Conservation (phyloP, 2,113 vertebrate genomes). For the Todiramphus saurophagus region DNA sequence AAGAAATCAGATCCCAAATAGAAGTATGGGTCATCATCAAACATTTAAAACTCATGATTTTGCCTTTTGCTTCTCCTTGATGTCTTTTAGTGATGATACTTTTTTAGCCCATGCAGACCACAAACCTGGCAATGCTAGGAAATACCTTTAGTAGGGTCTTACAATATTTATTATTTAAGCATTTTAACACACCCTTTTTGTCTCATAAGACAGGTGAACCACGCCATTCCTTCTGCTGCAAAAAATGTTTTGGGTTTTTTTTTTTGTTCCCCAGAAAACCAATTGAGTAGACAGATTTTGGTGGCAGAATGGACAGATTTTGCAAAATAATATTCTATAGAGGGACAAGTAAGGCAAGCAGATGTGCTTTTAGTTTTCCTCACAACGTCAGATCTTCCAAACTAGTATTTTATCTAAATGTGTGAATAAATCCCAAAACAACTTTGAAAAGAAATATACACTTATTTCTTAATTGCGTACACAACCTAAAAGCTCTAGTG, state of each 20-base stretch:
- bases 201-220: background rate
- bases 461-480: background rate
- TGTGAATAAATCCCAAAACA: background rate
- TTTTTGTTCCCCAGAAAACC: background rate
- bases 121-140: background rate
- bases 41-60: background rate
- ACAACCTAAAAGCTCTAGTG: background rate
- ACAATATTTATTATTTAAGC: background rate
- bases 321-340: background rate
- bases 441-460: background rate
- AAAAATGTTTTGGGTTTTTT: background rate
- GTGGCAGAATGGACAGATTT: background rate
- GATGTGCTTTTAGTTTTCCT: background rate
- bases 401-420: background rate
- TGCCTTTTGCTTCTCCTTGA: background rate
- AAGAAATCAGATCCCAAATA: background rate
- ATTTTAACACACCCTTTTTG: background rate
- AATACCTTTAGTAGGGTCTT: background rate
- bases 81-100: background rate
- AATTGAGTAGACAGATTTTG: background rate
- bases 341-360: background rate
- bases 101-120: background rate
- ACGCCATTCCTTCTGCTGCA: accelerated
- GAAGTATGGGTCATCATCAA: background rate
- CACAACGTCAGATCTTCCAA: background rate